These are phyloP conservation scores for Agelastica alni DNA, from an alignment of 2,888 invertebrate genomes.

Conservation along the genomic window DNA sequence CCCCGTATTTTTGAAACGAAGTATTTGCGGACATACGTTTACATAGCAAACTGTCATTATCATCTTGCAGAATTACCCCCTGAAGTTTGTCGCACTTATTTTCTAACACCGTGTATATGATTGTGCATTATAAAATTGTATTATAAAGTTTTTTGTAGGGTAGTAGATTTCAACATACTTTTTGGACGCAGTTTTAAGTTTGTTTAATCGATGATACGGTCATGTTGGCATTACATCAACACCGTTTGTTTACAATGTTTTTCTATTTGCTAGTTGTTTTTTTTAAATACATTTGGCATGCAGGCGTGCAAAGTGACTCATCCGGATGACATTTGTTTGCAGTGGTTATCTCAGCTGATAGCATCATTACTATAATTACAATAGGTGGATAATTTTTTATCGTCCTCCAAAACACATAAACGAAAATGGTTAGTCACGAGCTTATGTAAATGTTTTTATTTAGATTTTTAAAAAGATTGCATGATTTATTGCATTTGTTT, in stretches of 20 bases:
- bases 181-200: too few species aligned
- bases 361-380: constrained; percentile 16
- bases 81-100: too few species aligned
- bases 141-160: too few species aligned
- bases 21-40: too few species aligned
- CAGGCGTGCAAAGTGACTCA: constrained; percentile 18
- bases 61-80: too few species aligned
- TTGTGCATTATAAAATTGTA: too few species aligned
- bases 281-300: background rate
- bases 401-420: background rate
- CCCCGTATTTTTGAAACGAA: too few species aligned
- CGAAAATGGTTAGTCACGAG: background rate
- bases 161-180: too few species aligned
- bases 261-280: background rate
- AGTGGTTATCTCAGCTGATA: constrained; percentile 19
- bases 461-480: background rate
- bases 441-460: background rate
- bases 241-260: background rate
- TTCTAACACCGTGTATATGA: too few species aligned
- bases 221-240: background rate
- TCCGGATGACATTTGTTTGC: constrained; percentile 12
- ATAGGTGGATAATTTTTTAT: background rate
- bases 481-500: background rate
- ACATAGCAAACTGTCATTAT: too few species aligned
- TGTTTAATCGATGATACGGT: too few species aligned